phyloP scores from a whole-genome alignment of 1,140 invertebrate species.

The Stegodyphus mimosarum region DNA sequence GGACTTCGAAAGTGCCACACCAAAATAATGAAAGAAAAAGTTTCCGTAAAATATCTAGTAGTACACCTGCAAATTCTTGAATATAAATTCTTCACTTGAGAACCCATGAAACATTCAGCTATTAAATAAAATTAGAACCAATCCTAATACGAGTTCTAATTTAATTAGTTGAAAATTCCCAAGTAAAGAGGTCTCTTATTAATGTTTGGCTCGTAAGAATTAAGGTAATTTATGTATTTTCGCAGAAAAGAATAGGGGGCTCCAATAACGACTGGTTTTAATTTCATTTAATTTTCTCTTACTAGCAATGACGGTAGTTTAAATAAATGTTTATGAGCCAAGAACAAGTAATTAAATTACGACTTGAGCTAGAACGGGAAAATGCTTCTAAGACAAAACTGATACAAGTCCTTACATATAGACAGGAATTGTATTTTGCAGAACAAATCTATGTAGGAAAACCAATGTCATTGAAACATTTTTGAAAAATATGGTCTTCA shows the following conservation, averaged over 20 bases:
- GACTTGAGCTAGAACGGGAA: neutral
- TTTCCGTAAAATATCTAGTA: too few relatives aligned
- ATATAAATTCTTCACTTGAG: too few relatives aligned
- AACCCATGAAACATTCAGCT: conserved; percentile 20
- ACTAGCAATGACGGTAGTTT: conserved; percentile 45
- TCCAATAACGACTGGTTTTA: neutral
- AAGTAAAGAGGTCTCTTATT: conserved; percentile 33
- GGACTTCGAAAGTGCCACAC: too few relatives aligned
- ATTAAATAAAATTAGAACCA: conserved; percentile 41
- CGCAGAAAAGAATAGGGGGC: conserved; percentile 15
- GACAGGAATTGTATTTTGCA: too few relatives aligned
- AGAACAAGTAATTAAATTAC: conserved; percentile 47
- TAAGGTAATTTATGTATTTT: conserved; percentile 56
- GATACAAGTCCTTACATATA: too few relatives aligned
- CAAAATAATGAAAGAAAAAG: too few relatives aligned
- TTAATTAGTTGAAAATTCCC: conserved; percentile 26
- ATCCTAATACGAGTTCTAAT: conserved; percentile 47
- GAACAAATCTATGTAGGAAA: too few relatives aligned
- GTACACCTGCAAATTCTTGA: too few relatives aligned
- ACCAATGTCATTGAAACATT: too few relatives aligned
- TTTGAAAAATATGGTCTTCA: too few relatives aligned
- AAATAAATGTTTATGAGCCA: conserved; percentile 54
- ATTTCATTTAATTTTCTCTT: conserved; percentile 53
- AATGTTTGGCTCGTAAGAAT: conserved; percentile 31
- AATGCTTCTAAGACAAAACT: too few relatives aligned